Percentiles rank a stretch among this genome's conserved stretches.
These are phyloP conservation scores for Basileuterus tristriatus DNA, from an alignment of 2,797 vertebrate species.

Conservation along the genomic window DNA sequence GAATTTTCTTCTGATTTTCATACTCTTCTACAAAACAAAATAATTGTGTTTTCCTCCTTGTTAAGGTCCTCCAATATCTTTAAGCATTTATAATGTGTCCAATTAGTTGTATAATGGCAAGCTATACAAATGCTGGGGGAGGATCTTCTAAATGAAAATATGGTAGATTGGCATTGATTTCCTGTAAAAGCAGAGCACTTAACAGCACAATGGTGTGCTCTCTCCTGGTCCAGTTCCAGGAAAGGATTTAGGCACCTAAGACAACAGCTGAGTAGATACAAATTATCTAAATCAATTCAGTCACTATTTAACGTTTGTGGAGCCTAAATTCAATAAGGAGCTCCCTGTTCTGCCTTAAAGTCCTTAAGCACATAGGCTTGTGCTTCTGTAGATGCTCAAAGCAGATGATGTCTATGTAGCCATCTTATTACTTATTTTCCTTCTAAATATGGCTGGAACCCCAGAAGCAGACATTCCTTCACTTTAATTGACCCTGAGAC, in stretches of 20 bases:
- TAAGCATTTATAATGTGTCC: slow-evolving; percentile 4
- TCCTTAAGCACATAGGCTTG: not conserved
- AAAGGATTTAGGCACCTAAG: slow-evolving; percentile 28
- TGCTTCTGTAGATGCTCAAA: not conserved
- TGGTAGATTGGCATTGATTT: slow-evolving; percentile 40
- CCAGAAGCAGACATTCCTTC: not conserved
- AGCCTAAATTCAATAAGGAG: not conserved
- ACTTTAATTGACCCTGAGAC: not conserved
- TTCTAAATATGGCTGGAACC: not conserved
- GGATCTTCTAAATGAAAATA: slow-evolving; percentile 26
- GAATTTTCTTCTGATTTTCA: slow-evolving; percentile 17
- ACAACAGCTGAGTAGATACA: not conserved
- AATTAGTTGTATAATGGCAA: not conserved
- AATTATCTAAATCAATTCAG: slow-evolving; percentile 8
- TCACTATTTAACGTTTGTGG: not conserved
- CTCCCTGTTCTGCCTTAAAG: not conserved
- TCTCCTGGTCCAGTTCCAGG: slow-evolving; percentile 24
- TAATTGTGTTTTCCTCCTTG: not conserved
- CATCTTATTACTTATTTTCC: not conserved
- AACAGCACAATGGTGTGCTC: not conserved
- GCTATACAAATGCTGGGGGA: not conserved
- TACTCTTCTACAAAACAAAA: not conserved
- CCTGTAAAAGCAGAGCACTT: slow-evolving; percentile 59
- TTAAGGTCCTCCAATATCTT: not conserved
- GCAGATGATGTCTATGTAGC: not conserved